Percentiles rank a stretch among this genome's conserved stretches.
These are phyloP conservation scores for Ia io DNA, from an alignment of 2,113 vertebrate genomes.

Conservation along the genomic window DNA sequence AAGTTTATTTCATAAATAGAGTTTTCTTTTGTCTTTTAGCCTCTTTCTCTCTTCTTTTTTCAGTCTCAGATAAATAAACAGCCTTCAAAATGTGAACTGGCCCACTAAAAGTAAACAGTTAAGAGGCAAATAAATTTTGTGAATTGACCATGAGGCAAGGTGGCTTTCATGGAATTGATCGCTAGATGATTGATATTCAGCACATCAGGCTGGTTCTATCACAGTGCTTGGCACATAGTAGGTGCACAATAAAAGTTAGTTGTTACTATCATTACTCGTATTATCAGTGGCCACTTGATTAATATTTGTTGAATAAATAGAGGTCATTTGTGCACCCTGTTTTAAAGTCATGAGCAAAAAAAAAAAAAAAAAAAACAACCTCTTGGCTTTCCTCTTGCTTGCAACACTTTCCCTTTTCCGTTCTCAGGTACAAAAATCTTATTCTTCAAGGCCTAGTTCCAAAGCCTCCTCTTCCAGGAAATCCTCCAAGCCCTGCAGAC, in stretches of 20 bases:
- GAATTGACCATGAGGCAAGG: not conserved
- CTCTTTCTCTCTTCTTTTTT: not conserved
- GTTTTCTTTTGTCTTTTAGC: not conserved
- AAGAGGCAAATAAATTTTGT: not conserved
- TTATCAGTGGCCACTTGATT: not conserved
- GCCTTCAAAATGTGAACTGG: not conserved
- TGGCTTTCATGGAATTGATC: not conserved
- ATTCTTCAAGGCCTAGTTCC: conserved; percentile 6
- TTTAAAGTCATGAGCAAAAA: conserved; percentile 15
- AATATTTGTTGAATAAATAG: not conserved
- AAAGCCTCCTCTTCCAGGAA: conserved; percentile 11
- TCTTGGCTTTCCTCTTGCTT: not conserved
- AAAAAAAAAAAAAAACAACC: too few relatives aligned
- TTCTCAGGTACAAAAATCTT: not conserved
- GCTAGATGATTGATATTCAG: not conserved
- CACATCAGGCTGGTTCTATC: not conserved
- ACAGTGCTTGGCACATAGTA: not conserved
- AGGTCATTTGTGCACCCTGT: not conserved
- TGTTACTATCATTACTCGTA: not conserved
- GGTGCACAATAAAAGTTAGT: not conserved
- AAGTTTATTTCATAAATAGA: not conserved
- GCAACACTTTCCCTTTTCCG: not conserved
- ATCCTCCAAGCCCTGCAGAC: not conserved
- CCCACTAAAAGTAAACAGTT: not conserved
- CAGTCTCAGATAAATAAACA: not conserved